These are phyloP conservation scores for Oryzaephilus surinamensis DNA, from an alignment of 1,140 invertebrate species.

Conservation along the genomic window DNA sequence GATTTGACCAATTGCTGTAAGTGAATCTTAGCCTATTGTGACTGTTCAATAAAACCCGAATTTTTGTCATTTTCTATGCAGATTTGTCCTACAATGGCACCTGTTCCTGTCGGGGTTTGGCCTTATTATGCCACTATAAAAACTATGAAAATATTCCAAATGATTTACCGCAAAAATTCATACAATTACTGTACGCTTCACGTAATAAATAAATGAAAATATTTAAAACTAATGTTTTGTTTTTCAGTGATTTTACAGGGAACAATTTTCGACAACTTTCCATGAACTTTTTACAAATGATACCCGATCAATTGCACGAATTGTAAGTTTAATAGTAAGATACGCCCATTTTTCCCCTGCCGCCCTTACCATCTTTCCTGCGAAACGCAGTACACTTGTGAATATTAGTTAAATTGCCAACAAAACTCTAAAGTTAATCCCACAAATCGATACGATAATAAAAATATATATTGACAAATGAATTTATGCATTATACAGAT, in stretches of 20 bases:
- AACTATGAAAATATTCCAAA: slow-evolving; percentile 11
- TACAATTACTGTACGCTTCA: slow-evolving; percentile 16
- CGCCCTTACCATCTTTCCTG: too few species aligned
- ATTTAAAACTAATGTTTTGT: too few species aligned
- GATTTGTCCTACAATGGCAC: slow-evolving; percentile 15
- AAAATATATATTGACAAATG: too few species aligned
- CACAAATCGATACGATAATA: too few species aligned
- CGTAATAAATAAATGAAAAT: not conserved
- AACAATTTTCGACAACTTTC: slow-evolving; percentile 13
- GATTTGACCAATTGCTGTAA: slow-evolving; percentile 26
- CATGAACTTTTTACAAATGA: slow-evolving; percentile 5
- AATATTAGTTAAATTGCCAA: too few species aligned
- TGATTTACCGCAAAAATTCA: slow-evolving; percentile 13
- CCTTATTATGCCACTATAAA: slow-evolving; percentile 16
- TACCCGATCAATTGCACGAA: slow-evolving; percentile 12
- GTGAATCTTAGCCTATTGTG: slow-evolving; percentile 6
- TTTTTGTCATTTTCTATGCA: slow-evolving; percentile 8
- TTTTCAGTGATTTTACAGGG: slow-evolving; percentile 17
- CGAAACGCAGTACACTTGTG: too few species aligned
- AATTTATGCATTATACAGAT: too few species aligned
- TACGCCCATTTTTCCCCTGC: too few species aligned
- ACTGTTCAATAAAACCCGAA: too few species aligned
- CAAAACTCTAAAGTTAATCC: too few species aligned
- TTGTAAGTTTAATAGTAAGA: too few species aligned
- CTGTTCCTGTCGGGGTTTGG: slow-evolving; percentile 13